Base-by-base conservation (phyloP, 1,140 invertebrate species). In the Anoplolepis gracilipes region DNA sequence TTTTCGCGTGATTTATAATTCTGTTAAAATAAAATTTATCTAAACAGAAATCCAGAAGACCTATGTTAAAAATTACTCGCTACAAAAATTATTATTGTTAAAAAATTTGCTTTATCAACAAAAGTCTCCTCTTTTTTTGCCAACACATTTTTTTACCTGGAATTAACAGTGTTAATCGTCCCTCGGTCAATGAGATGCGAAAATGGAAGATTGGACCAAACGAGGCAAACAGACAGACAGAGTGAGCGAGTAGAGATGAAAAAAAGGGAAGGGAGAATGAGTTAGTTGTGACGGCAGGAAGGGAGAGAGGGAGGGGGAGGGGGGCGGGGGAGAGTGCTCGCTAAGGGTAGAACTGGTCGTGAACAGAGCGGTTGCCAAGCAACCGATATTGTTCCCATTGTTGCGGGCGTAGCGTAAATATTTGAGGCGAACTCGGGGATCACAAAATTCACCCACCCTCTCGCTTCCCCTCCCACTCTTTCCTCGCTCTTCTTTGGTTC, bases 331-430 rank as follows among this genome's bases (percentile, higher is more conserved):
- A 42, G 39, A 75, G 69, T 25, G 42, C 36, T 57, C 59, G 84
- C 33, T 69, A 19, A 59, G 73, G 78, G 53, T 72, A 73, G 55
- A 85, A 65, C 36, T 77, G 65, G 64, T 86, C 39, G 49, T 67
- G 77, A 85, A 90, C 84, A 79, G 82, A 87, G 59, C 36, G 73
- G 87, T 91, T 88, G 85, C 82, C 36, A 84, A 33, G 87, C 65
- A 90, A 87, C 82, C 59, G 89, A 87, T 91, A 90, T 89, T 84
- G 72, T 90, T 85, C 53, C 57, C 85, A 88, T 90, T 90, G 81
- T 90, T 82, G 81, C 70, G 75, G 61, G 53, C 39, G 61, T 30
- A 70, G 19, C 77, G 78, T 90, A 90, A 90, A 89, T 90, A 79
- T 84, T 85, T 86, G 73, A 90, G 62, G 46, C 57, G 46, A 64